Base-by-base conservation (phyloP, 1,140 invertebrate species). In the Diorhabda elongata region DNA sequence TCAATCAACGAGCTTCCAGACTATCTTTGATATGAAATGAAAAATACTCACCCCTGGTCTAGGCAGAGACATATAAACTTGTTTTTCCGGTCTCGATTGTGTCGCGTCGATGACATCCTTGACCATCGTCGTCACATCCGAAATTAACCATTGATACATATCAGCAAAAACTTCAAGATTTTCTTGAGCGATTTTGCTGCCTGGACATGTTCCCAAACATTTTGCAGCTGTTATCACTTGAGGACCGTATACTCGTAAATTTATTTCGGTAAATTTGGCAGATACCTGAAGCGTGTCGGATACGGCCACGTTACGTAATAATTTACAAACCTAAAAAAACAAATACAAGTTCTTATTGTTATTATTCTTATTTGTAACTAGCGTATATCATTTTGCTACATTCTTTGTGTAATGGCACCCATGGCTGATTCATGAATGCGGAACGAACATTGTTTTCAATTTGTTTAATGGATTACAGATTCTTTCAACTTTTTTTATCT, bases 111-210 rank as follows among this genome's bases (percentile, higher is more conserved):
- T 88, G 3, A 97, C 91, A 77, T 98, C 96, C 80, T 93, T 91
- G 11, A 94, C 91, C 42, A 98, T 87, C 42, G 89, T 86, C 42
- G 90, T 91, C 2, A 96, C 90, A 78, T 98, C 96, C 42, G 90
- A 90, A 73, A 96, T 91, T 58, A 98, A 85, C 83, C 93, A 92
- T 74, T 96, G 93, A 95, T 97, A 99, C 88, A 97, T 96, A 79
- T 99, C 96, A 59, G 95, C 90, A 82, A 99, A 99, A 61, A 98
- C 95, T 85, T 99, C 96, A 9, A 99, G 87, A 84, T 99, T 99
- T 81, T 99, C 97, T 78, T 96, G 91, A 45, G 96, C 95, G 68
- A 98, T 97, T 83, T 97, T 95, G 78, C 95, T 98, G 62, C 88
- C 90, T 0, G 97, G 94, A 85, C 98, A 92, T 78, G 92, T 88